These are phyloP conservation scores for Psephotus haematonotus DNA, from an alignment of 2,113 vertebrate species.

Conservation along the genomic window DNA sequence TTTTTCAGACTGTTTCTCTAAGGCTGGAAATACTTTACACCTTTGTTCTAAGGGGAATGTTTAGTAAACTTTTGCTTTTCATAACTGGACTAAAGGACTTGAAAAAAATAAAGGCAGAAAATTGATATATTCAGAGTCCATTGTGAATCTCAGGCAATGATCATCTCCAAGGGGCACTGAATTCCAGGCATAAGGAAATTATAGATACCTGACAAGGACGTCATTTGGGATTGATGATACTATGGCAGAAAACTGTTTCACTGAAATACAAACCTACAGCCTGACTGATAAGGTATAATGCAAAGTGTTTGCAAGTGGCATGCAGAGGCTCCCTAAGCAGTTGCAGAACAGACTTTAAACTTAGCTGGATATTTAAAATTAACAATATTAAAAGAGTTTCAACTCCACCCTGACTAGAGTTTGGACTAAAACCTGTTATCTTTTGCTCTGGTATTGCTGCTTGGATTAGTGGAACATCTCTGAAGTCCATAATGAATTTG, in stretches of 20 bases:
- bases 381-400: not conserved
- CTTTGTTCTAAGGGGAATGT: not conserved
- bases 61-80: constrained; percentile 3
- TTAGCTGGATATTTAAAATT: not conserved
- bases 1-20: not conserved
- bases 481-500: not conserved
- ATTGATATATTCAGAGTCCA: not conserved
- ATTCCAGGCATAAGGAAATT: not conserved
- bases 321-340: not conserved
- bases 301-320: not conserved
- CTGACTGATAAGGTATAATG: fast-evolving
- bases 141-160: not conserved
- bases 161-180: not conserved
- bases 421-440: not conserved
- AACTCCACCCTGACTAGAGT: not conserved
- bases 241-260: not conserved
- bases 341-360: not conserved
- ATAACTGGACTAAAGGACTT: not conserved
- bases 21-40: not conserved
- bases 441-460: not conserved
- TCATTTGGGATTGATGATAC: not conserved
- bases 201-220: not conserved
- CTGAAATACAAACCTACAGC: not conserved
- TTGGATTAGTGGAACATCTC: not conserved
- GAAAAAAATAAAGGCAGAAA: not conserved